Evolutionary conservation across 2,888 invertebrate species (phyloP).

Genomic region (Parochlus steinenii): DNA sequence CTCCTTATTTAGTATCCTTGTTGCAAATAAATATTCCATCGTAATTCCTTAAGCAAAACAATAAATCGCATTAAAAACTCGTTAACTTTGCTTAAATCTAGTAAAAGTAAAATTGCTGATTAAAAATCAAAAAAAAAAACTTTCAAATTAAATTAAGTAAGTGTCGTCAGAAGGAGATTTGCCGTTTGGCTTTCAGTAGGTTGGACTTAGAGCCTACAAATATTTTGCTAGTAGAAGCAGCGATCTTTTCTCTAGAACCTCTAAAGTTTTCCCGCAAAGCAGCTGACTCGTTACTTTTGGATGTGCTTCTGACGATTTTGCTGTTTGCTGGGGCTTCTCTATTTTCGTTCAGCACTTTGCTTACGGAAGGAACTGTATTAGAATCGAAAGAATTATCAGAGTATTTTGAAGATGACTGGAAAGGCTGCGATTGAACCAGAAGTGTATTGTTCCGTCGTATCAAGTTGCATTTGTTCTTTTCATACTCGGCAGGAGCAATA

Average conservation of each 20-base stretch:
- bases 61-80: no score
- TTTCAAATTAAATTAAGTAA: no score
- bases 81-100: no score
- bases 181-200: conserved; percentile 36
- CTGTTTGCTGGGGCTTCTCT: conserved; percentile 15
- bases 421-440: conserved; percentile 20
- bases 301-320: conserved; percentile 18
- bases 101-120: no score
- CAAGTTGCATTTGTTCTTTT: conserved; percentile 20
- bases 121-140: no score
- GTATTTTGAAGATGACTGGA: conserved; percentile 19
- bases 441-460: conserved; percentile 1
- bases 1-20: no score
- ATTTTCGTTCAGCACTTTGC: conserved; percentile 21
- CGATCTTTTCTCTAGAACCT: conserved; percentile 21
- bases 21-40: no score
- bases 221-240: conserved; percentile 27
- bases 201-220: conserved; percentile 21
- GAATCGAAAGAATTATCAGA: neutral
- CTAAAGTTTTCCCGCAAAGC: conserved; percentile 27
- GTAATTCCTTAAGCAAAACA: no score
- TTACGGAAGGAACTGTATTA: neutral
- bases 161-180: conserved; percentile 42
- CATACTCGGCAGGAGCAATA: conserved; percentile 22
- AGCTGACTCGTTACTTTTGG: conserved; percentile 25